A percentile compares a stretch with the other conserved stretches of the same genome.
These are phyloP conservation scores for Cryptus armator DNA, from an alignment of 2,888 invertebrate genomes.

Conservation along the genomic window DNA sequence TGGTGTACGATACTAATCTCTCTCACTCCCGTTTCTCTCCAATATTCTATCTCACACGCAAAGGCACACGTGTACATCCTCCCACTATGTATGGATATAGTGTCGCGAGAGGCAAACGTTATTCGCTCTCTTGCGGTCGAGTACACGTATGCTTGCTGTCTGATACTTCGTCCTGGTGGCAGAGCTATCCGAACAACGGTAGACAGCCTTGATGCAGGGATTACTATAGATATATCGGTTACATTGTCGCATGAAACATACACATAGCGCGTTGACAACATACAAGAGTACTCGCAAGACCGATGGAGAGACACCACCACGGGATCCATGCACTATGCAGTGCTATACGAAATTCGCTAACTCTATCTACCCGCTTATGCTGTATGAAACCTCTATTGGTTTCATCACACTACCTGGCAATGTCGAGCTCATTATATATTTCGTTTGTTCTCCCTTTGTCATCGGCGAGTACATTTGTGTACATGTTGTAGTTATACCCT, in stretches of 20 bases:
- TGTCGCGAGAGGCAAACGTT: constrained; percentile 2
- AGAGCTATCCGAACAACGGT: neutral
- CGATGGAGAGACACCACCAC: neutral
- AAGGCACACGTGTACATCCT: neutral
- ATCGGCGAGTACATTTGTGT: neutral
- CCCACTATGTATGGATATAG: neutral
- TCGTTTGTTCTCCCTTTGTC: neutral
- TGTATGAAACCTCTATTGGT: neutral
- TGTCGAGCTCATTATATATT: neutral
- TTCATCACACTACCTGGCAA: neutral
- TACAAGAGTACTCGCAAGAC: neutral
- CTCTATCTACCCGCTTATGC: neutral
- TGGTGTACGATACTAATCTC: constrained; percentile 26
- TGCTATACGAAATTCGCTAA: neutral
- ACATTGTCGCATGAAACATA: neutral
- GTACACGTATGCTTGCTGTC: constrained; percentile 3
- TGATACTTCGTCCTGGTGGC: neutral
- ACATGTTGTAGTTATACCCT: neutral
- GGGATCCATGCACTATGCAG: neutral
- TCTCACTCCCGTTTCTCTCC: constrained; percentile 13
- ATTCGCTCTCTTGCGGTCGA: neutral
- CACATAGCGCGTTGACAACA: constrained; percentile 1
- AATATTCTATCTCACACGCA: neutral
- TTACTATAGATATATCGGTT: constrained; percentile 8
- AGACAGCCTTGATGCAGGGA: neutral